Conservation (phyloP, 2,888 invertebrate species). For the Drosophila ezoana region DNA sequence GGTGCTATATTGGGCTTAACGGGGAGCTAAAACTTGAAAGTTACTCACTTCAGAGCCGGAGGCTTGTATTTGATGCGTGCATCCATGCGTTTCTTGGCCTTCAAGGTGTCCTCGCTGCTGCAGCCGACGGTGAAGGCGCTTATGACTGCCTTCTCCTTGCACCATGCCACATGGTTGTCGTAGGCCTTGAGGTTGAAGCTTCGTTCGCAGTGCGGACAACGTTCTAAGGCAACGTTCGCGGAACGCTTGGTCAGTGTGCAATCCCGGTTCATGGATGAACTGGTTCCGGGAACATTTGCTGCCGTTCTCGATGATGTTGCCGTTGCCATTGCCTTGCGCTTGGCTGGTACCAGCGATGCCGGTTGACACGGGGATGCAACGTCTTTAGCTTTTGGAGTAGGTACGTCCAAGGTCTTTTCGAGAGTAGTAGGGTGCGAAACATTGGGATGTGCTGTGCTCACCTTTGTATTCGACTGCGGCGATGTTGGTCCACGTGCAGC, state of each 20-base stretch:
- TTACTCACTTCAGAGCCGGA: neutral
- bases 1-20: too few relatives aligned
- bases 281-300: neutral
- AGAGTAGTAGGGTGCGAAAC: neutral
- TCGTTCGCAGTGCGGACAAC: conserved; percentile 6
- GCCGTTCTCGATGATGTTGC: neutral
- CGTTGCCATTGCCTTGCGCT: neutral
- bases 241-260: neutral
- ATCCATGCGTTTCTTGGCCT: conserved; percentile 1
- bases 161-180: neutral
- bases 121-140: neutral
- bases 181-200: neutral
- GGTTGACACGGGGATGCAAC: neutral
- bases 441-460: neutral
- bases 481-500: neutral
- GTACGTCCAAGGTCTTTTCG: neutral
- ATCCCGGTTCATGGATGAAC: neutral
- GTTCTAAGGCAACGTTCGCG: neutral
- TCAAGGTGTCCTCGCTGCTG: neutral
- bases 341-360: neutral
- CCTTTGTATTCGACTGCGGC: neutral
- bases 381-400: neutral
- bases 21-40: too few relatives aligned
- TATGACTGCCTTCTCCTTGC: neutral
- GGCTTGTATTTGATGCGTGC: conserved; percentile 5